Conservation (phyloP, 2,888 invertebrate genomes). For the Drosophila pullipes region DNA sequence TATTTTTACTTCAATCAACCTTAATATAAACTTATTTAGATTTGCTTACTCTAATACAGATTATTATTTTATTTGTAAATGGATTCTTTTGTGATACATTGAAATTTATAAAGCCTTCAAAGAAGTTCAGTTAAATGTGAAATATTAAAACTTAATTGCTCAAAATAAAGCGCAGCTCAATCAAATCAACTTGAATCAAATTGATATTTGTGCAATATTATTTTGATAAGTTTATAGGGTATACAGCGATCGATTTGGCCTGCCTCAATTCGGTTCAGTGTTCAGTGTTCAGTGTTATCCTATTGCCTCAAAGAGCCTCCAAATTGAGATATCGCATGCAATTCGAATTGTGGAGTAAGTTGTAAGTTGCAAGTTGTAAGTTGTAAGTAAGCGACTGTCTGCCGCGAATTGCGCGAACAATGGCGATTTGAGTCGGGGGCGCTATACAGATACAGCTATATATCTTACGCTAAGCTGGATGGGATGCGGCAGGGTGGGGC, state of each 20-base stretch:
- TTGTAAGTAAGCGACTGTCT: conserved; percentile 32
- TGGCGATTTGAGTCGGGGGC: conserved; percentile 62
- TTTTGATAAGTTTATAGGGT: background rate
- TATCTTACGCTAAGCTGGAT: conserved; percentile 28
- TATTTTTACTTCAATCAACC: background rate
- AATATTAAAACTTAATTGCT: background rate
- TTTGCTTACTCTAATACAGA: background rate
- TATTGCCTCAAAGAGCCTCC: conserved; percentile 58
- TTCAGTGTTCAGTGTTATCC: conserved; percentile 31
- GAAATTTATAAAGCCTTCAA: rapidly evolving
- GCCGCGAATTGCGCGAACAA: conserved; percentile 70
- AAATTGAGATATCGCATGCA: conserved; percentile 83
- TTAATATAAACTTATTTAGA: background rate
- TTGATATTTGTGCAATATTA: background rate
- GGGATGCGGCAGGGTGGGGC: conserved; percentile 22
- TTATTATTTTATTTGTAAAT: background rate
- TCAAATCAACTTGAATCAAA: background rate
- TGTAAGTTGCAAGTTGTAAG: conserved; percentile 74
- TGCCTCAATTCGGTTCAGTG: background rate
- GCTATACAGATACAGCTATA: conserved; percentile 37
- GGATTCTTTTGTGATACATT: background rate
- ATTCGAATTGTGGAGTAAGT: conserved; percentile 64
- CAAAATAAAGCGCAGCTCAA: too few relatives aligned
- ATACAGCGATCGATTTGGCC: background rate
- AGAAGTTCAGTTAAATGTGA: background rate